Evolutionary conservation across 2,888 invertebrate genomes (phyloP), one percentile per base, ranked within the genome.

Genomic region (Ferdinandea cuprea): DNA sequence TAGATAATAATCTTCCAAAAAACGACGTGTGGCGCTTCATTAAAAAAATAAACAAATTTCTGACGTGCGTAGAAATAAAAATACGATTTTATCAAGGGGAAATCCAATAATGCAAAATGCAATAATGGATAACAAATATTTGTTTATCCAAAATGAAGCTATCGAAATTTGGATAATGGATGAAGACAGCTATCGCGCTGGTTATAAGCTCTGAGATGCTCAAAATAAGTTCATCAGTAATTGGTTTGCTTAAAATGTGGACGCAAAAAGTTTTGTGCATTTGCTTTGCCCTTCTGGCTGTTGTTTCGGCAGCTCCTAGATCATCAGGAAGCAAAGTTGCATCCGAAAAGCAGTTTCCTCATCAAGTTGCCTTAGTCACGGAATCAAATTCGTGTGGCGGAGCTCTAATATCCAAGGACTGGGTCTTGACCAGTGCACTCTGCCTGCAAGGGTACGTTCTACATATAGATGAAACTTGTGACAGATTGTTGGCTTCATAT

Each of bases 361-460:
- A 84, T 61, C 83, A 85, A 65, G 80, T 68, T 30, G 85, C 83
- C 28, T 56, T 86, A n/a, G 52, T 77, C 3, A 61, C 63, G 7
- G 37, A 59, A 17, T 48, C 66, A 6, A 61, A 28, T 30, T 85
- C 80, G 77, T 86, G 85, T 54, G 85, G 85, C n/a, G 85, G 85
- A 35, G 69, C 79, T 0, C 50, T 85, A 0, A 85, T 85, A 35
- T 73, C 76, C 9, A 72, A 65, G 8, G 58, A 71, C 8, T 77
- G 56, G 44, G 50, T 85, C 5, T 28, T 85, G 7, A 85, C 85
- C 6, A 85, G 85, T 13, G 85, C 85, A 0, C 83, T 85, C 42
- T 85, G 85, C 35, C 37, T 84, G n/a, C 80, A 85, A 28, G 65
- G 69, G 83, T 85, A 81, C 32, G 2, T n/a, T n/a, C n/a, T n/a